phyloP scores from a whole-genome alignment of 2,888 invertebrate species.

The Podabrus alpinus region DNA sequence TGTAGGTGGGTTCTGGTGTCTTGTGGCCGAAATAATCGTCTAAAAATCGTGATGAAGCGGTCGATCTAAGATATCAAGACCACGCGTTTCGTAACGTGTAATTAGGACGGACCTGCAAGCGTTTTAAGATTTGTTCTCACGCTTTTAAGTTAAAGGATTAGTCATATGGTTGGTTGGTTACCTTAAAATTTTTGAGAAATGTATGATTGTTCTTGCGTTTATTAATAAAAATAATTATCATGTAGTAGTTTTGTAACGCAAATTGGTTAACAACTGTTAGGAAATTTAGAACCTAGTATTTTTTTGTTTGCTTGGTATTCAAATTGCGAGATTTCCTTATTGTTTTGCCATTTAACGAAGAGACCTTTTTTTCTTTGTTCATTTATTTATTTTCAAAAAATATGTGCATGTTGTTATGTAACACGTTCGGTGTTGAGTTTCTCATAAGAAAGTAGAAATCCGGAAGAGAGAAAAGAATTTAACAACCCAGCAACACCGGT shows the following conservation, averaged over 20 bases:
- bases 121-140: constrained; percentile 52
- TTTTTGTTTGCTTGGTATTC: background rate
- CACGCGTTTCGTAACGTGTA: constrained; percentile 52
- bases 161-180: constrained; percentile 25
- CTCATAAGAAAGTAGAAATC: too few relatives aligned
- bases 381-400: too few relatives aligned
- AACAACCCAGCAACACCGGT: too few relatives aligned
- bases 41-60: constrained; percentile 4
- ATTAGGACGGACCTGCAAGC: constrained; percentile 51
- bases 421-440: too few relatives aligned
- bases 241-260: background rate
- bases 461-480: too few relatives aligned
- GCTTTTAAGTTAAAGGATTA: constrained; percentile 42
- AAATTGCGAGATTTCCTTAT: background rate
- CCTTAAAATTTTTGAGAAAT: constrained; percentile 12
- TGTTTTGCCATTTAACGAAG: background rate
- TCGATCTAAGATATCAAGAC: constrained; percentile 31
- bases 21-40: constrained; percentile 2
- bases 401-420: too few relatives aligned
- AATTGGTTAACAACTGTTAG: background rate
- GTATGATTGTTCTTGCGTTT: background rate
- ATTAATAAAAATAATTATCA: background rate
- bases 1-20: constrained; percentile 8
- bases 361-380: background rate
- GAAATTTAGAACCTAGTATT: background rate